phyloP scores from a whole-genome alignment of 2,888 invertebrate genomes.

The Tricholauxania praeusta region DNA sequence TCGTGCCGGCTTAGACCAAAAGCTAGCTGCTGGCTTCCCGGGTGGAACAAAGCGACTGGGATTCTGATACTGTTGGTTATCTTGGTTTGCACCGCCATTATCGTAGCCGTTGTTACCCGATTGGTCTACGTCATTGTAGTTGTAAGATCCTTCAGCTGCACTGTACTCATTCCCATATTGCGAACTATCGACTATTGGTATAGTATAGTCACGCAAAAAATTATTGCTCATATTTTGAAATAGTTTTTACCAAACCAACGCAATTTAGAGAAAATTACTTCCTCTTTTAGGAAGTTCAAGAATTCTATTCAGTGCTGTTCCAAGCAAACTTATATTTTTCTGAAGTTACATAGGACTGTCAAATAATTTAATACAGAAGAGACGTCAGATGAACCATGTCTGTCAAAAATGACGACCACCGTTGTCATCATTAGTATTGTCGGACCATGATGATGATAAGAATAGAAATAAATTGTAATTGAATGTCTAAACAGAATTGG shows the following conservation, averaged over 20 bases:
- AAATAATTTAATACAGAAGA: no score
- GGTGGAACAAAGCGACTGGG: constrained; percentile 44
- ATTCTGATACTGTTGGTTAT: constrained; percentile 32
- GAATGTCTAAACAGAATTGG: no score
- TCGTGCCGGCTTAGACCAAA: constrained; percentile 8
- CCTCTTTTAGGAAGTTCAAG: no score
- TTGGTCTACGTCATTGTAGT: background rate
- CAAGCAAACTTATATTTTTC: no score
- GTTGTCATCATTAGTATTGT: no score
- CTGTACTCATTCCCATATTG: background rate
- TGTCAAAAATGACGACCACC: no score
- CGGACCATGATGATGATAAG: no score
- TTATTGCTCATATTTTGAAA: constrained; percentile 43
- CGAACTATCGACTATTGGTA: constrained; percentile 31
- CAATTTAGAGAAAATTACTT: no score
- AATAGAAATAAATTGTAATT: no score
- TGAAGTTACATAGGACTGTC: no score
- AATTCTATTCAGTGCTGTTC: no score
- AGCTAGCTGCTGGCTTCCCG: constrained; percentile 35
- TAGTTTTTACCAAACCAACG: background rate
- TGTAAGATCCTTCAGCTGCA: background rate
- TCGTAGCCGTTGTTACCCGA: background rate
- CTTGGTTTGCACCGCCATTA: background rate
- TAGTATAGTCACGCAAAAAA: constrained; percentile 45
- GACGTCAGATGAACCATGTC: no score